Base-by-base conservation (phyloP, 2,888 invertebrate species). In the Agrilus biguttatus region DNA sequence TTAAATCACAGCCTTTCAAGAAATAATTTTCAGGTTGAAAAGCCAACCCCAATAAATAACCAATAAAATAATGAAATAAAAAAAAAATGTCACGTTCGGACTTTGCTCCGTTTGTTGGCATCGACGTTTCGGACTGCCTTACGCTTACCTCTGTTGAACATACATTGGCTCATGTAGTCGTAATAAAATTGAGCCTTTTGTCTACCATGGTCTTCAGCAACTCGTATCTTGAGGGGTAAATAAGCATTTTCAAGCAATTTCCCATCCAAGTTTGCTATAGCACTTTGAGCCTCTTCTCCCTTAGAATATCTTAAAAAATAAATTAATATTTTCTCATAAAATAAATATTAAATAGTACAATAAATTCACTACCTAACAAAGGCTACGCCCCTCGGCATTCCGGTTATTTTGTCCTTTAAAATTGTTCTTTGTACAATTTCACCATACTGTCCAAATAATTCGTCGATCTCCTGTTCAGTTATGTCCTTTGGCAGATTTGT, bases 371-470 rank as follows among this genome's bases (percentile, higher is more conserved):
- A 89, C 88, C 89, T 80, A 45, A 90, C 89, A 70, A 93, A 95
- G 13, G 91, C 95, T 41, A 92, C 88, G 37, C 93, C 91, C 54
- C 91, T 71, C 8, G 91, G 89, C 59, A 83, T 73, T 39, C 90
- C 89, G 40, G 87, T 90, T 45, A 83, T 74, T 70, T 90, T 88
- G 61, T 93, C 92, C 54, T 86, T 78, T 53, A 93, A 72, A 54
- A 95, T 82, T 58, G 91, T 88, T 62, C 87, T 86, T 69, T 93
- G 92, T 52, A 93, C 86, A 63, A 93, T 92, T 54, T 82, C 77
- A 32, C 93, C 93, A 67, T 80, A 93, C 63, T 83, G 81, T 56
- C 83, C 80, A 69, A 93, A 93, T 63, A 90, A 75, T 45, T 81
- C 78, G 56, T 88, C 83, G 46, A 93, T 70, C 57, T 90, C 83